phyloP scores from a whole-genome alignment of 2,113 vertebrate species.

The Turdus rufiventris region DNA sequence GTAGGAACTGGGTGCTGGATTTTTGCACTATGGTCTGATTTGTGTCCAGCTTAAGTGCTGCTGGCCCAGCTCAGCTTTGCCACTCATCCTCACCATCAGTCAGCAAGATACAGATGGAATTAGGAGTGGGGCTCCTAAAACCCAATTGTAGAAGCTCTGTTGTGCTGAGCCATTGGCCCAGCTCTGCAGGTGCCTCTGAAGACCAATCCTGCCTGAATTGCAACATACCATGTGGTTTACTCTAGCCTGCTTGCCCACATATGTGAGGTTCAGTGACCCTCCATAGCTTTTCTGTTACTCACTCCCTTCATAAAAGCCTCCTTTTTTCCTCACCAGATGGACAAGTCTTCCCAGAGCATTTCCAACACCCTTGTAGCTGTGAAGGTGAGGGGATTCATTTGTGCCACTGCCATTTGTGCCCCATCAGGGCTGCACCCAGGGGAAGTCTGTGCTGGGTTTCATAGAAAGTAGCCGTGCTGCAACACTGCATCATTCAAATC shows the following conservation, averaged over 20 bases:
- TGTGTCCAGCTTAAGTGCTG: neutral
- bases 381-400: neutral
- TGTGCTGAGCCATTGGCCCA: neutral
- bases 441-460: neutral
- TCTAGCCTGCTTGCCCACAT: neutral
- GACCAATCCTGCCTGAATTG: fast-evolving
- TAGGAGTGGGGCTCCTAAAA: neutral
- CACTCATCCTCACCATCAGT: fast-evolving
- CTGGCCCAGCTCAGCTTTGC: neutral
- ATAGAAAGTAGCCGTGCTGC: fast-evolving
- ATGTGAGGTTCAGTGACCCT: neutral
- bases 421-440: fast-evolving
- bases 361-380: neutral
- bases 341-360: neutral
- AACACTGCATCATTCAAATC: neutral
- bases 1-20: neutral
- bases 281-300: neutral
- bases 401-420: neutral
- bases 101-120: neutral
- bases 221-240: neutral
- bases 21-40: neutral
- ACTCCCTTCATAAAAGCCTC: neutral
- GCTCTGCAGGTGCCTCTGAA: neutral
- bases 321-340: neutral
- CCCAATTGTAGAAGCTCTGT: neutral